phyloP scores from a whole-genome alignment of 2,797 vertebrate species.

The Leontopithecus rosalia region DNA sequence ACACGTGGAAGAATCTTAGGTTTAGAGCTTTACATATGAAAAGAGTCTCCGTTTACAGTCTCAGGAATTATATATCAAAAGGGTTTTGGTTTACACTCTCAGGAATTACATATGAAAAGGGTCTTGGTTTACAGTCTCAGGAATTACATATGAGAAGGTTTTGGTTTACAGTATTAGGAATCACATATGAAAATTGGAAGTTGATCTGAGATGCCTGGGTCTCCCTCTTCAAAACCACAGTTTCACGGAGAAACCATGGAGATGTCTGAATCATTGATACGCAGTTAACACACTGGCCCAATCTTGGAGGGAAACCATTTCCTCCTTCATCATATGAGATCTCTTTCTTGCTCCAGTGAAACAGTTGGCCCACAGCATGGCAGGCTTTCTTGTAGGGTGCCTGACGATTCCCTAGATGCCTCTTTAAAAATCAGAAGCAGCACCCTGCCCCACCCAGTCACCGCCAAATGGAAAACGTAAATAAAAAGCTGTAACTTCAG shows the following conservation, averaged over 20 bases:
- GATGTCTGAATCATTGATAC: background rate
- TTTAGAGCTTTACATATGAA: no score
- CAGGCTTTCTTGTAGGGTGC: background rate
- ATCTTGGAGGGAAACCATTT: background rate
- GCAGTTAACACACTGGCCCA: background rate
- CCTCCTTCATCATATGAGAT: background rate
- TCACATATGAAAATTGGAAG: no score
- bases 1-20: no score
- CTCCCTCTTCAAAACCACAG: no score
- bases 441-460: background rate
- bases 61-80: no score
- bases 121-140: no score
- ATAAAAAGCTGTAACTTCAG: constrained; percentile 26
- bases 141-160: no score
- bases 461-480: constrained; percentile 46
- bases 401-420: background rate
- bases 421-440: constrained; percentile 61
- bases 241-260: background rate
- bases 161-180: no score
- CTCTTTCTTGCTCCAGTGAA: background rate
- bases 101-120: no score
- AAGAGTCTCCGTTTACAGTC: no score
- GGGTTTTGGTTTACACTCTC: no score
- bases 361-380: background rate
- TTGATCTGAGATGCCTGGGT: no score